Conservation (phyloP, 1,140 invertebrate species). For the Mercenaria mercenaria region DNA sequence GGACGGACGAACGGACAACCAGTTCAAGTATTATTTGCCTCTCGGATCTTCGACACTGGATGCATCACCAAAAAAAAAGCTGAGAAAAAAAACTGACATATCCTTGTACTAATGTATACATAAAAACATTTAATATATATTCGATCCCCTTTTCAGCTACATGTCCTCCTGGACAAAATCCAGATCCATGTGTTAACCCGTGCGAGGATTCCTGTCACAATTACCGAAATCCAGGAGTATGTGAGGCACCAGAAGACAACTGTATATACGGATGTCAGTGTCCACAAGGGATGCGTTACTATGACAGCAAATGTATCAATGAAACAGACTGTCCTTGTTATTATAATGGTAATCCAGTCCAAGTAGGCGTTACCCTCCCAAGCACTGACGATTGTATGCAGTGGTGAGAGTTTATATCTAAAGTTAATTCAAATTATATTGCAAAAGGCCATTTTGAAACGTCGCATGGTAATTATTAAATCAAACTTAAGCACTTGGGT, state of each 20-base stretch:
- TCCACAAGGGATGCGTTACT: constrained; percentile 31
- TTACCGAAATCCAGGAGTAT: not conserved
- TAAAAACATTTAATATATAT: too few species aligned
- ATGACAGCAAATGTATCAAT: constrained; percentile 26
- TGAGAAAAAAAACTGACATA: too few species aligned
- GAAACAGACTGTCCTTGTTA: constrained; percentile 59
- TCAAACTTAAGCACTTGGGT: too few species aligned
- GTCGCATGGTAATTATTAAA: too few species aligned
- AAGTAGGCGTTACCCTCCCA: not conserved
- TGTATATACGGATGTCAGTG: constrained; percentile 41
- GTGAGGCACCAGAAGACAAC: not conserved
- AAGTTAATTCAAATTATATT: too few species aligned
- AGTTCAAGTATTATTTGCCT: too few species aligned
- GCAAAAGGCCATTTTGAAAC: too few species aligned
- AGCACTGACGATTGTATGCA: not conserved
- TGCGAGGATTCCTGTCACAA: constrained; percentile 7
- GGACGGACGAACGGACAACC: too few species aligned
- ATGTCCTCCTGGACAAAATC: not conserved
- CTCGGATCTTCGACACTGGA: too few species aligned
- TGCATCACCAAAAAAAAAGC: too few species aligned
- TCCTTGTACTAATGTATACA: too few species aligned
- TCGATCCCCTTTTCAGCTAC: not conserved
- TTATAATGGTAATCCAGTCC: constrained; percentile 30
- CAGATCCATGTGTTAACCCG: not conserved
- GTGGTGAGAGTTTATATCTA: constrained; percentile 28